Base-by-base conservation (phyloP, 2,797 vertebrate species). In the Propithecus perrieri region DNA sequence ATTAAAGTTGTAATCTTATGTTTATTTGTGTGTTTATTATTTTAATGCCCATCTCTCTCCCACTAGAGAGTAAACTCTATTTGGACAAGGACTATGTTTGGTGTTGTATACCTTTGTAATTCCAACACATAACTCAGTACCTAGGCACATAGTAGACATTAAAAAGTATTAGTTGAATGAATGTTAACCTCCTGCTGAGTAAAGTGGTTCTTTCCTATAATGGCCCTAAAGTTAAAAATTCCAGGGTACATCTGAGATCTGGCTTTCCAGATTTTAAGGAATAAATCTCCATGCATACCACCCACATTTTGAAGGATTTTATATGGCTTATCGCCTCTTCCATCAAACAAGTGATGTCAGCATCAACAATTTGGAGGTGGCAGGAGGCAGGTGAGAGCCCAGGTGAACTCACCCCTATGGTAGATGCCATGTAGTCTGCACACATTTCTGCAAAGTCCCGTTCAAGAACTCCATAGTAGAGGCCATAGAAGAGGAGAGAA, bases 371-470 rank as follows among this genome's bases (percentile, higher is more conserved):
- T 0, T 61, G 59, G 50, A 85, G 20, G 13, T 78, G 12, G 55
- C 41, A 91, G 57, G 50, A 94, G 41, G 33, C 69, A 92, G 5
- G 61, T 48, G 88, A 92, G 28, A 88, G 41, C 15, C 53, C 10
- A 78, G 59, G 17, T 91, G 65, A 72, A 96, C 99, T 99, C 97
- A 99, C 99, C 98, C 99, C 99, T 35, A 99, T 99, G 1, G 99
- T 99, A 2, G 99, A 99, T 5, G 99, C 99, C 99, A 99, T 99
- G 98, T 99, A 99, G 98, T 99, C 99, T 0, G 99, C 99, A 97
- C 99, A 99, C 99, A 99, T 99, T 98, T 99, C 99, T 0, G 99
- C 99, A 97, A 99, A 99, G 98, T 99, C 99, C 48, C 99, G 98
- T 80, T 99, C 99, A 10, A 99, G 98, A 24, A 99, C 99, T 6